phyloP scores from a whole-genome alignment of 2,888 invertebrate species.

The Aphidoletes aphidimyza region DNA sequence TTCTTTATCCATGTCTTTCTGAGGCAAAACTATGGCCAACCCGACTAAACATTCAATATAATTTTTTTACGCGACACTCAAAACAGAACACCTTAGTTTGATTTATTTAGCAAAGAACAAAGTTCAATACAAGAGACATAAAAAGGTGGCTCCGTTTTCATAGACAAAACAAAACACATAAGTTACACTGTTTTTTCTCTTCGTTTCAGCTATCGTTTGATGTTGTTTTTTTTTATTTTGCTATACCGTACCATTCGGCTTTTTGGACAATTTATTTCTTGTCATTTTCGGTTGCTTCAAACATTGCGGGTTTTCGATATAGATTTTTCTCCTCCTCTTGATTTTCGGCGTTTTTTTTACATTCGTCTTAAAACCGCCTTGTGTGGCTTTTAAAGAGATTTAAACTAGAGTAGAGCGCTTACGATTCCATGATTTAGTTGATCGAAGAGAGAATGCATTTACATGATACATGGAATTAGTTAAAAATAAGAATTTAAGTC shows the following conservation, averaged over 20 bases:
- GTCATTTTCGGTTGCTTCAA: constrained; percentile 13
- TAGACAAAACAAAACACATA: background rate
- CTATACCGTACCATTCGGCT: no score
- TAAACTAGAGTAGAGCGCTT: no score
- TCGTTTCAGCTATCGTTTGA: background rate
- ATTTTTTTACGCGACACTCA: background rate
- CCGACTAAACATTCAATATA: background rate
- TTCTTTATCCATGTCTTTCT: background rate
- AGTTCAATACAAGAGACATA: background rate
- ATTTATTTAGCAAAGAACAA: background rate
- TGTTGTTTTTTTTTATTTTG: background rate
- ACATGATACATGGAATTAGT: no score
- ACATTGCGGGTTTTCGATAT: background rate
- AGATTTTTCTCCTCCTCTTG: background rate
- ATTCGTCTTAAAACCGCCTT: no score
- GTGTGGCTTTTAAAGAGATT: no score
- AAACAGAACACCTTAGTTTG: background rate
- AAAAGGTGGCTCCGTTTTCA: background rate
- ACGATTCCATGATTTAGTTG: no score
- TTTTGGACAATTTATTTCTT: background rate
- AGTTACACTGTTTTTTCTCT: background rate
- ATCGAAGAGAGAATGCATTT: no score
- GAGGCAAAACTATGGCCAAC: background rate
- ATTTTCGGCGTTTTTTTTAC: no score
- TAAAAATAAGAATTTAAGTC: no score